phyloP scores from a whole-genome alignment of 2,888 invertebrate genomes.

The Fissipunctia ypsillon region DNA sequence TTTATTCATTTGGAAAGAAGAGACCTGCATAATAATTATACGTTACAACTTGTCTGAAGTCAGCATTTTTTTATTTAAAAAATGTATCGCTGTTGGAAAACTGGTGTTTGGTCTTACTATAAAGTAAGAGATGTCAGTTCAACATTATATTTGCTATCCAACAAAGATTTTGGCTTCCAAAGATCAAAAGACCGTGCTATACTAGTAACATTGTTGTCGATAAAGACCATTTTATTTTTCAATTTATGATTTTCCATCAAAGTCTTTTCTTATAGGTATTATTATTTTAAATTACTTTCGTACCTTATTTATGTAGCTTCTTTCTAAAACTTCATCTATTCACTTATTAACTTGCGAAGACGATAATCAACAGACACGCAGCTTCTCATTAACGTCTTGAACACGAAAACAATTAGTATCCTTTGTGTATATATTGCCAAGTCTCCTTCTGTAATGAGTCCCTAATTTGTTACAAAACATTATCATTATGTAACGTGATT shows the following conservation, averaged over 20 bases:
- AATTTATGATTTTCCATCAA: not conserved
- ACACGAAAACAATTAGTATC: conserved; percentile 32
- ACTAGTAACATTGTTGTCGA: too few species aligned
- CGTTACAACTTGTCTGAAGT: too few species aligned
- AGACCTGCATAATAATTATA: too few species aligned
- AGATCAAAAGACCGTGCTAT: too few species aligned
- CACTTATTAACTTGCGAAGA: conserved; percentile 32
- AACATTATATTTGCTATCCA: too few species aligned
- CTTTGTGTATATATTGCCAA: conserved; percentile 35
- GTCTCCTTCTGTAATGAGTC: not conserved
- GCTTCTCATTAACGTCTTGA: conserved; percentile 41
- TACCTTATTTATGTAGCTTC: not conserved
- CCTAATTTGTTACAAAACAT: conserved; percentile 9
- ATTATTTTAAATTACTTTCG: not conserved
- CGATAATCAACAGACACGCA: conserved; percentile 22
- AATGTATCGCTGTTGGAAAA: too few species aligned
- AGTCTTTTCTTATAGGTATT: not conserved
- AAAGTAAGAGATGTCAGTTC: too few species aligned
- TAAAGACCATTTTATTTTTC: too few species aligned
- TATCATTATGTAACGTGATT: not conserved
- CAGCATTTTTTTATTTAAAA: too few species aligned
- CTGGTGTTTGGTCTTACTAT: too few species aligned
- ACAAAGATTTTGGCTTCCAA: too few species aligned
- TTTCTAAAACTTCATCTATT: not conserved
- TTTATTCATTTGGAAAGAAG: not conserved